Evolutionary conservation across 2,888 invertebrate species (phyloP).

Genomic region (Blera fallax): DNA sequence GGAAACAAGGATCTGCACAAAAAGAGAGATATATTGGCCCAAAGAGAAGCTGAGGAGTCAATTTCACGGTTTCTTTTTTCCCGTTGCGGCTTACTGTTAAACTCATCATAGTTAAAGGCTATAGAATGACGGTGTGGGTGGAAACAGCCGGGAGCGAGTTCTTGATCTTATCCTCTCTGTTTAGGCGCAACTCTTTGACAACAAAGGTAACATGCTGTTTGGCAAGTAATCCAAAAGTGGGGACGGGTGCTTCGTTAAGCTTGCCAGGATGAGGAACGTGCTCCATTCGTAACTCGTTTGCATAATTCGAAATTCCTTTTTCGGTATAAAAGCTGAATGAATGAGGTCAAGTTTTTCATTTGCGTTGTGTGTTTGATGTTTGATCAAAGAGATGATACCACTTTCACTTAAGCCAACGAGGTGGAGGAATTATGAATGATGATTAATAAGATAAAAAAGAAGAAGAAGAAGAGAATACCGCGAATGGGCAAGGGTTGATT

Average conservation of each 20-base stretch:
- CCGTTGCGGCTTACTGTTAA: conserved; percentile 24
- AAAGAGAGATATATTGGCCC: conserved; percentile 15
- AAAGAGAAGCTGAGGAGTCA: conserved; percentile 28
- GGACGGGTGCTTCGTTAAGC: conserved; percentile 36
- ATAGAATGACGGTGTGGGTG: not conserved
- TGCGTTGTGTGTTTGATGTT: conserved; percentile 37
- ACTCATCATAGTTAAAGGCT: conserved; percentile 30
- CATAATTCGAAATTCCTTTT: conserved; percentile 48
- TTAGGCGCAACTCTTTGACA: conserved; percentile 45
- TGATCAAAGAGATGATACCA: conserved; percentile 39
- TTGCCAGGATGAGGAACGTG: conserved; percentile 35
- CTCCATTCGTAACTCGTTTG: conserved; percentile 49
- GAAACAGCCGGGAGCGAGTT: conserved; percentile 17
- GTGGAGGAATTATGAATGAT: conserved; percentile 1
- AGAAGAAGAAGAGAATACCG: not conserved
- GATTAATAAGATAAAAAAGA: conserved; percentile 9
- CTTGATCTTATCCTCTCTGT: conserved; percentile 37
- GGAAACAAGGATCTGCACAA: conserved; percentile 42
- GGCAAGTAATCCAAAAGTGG: conserved; percentile 47
- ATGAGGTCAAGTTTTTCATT: conserved; percentile 64
- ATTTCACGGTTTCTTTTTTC: conserved; percentile 16
- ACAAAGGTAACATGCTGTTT: conserved; percentile 62
- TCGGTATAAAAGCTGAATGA: conserved; percentile 25
- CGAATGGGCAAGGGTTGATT: not conserved
- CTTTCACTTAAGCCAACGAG: conserved; percentile 1